phyloP scores from a whole-genome alignment of 2,113 vertebrate genomes.

The Ondatra zibethicus region DNA sequence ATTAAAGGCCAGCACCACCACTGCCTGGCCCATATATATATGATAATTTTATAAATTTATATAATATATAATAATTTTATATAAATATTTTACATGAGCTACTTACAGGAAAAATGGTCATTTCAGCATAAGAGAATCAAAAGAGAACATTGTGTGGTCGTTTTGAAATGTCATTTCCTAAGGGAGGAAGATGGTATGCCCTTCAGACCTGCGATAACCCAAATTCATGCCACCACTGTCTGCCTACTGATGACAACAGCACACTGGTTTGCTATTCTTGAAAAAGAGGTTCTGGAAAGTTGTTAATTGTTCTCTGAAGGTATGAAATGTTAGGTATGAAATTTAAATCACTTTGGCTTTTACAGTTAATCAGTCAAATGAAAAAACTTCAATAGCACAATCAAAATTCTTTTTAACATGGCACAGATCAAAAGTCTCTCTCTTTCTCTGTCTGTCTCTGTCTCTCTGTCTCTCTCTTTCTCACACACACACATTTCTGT shows the following conservation, averaged over 20 bases:
- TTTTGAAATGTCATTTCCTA: no score
- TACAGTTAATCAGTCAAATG: not conserved
- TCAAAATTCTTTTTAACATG: not conserved
- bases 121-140: no score
- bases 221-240: not conserved
- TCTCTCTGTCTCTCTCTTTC: not conserved
- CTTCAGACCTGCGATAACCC: not conserved
- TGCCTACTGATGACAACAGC: not conserved
- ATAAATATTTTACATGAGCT: no score
- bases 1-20: no score
- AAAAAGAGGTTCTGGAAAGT: not conserved
- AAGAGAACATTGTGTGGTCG: no score
- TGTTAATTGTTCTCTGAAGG: not conserved
- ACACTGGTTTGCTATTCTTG: not conserved
- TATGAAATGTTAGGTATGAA: not conserved
- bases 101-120: no score
- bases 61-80: no score
- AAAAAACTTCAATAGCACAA: not conserved
- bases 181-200: no score
- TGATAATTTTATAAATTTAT: no score
- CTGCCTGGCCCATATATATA: no score
- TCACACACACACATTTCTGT: not conserved
- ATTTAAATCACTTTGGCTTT: not conserved
- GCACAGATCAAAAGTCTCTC: not conserved
- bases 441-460: no score